Evolutionary conservation across 2,888 invertebrate species (phyloP), one percentile per base, ranked within the genome.

Genomic region (Prosapia bicincta): DNA sequence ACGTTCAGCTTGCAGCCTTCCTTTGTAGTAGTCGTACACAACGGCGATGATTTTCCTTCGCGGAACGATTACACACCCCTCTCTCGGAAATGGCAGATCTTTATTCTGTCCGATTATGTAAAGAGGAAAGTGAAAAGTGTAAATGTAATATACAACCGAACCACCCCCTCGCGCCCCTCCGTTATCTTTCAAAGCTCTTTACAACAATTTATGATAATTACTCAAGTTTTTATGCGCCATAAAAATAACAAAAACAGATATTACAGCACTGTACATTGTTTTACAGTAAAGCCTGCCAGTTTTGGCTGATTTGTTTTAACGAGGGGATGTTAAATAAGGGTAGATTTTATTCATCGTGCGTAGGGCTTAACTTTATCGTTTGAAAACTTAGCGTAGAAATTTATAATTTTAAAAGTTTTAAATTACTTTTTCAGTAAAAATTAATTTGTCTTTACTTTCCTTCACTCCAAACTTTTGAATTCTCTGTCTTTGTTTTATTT

Each of bases 41-140:
- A 20, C 54, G 38, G 54, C 73, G 65, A 74, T 74, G 68, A 74
- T 74, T 74, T 74, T 74, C 74, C 69, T 69, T 74, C 74, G 10
- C 24, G 43, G 69, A 65, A 69, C 69, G 54, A 69, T 74, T 74
- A 74, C 69, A 74, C 69, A 43, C 74, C 54, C 26, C 67, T 67
- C 24, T n/a, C 65, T 2, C 20, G 54, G 20, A 54, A 54, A 54
- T 20, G 54, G 54, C 20, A 54, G 54, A 54, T 54, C 54, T 54
- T 54, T 20, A 54, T 24, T 30, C n/a, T n/a, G n/a, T n/a, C 3
- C 26, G 26, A 68, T 28, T 30, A 32, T 30, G 23, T 26, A 10
- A 26, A 69, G 69, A 23, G 23, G 69, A 69, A 69, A 32, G 69
- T 30, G 26, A 69, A 69, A 69, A 68, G 28, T 69, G 32, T 25